These are phyloP conservation scores for Anarhynchus alexandrinus DNA, from an alignment of 2,113 vertebrate genomes.

Conservation along the genomic window DNA sequence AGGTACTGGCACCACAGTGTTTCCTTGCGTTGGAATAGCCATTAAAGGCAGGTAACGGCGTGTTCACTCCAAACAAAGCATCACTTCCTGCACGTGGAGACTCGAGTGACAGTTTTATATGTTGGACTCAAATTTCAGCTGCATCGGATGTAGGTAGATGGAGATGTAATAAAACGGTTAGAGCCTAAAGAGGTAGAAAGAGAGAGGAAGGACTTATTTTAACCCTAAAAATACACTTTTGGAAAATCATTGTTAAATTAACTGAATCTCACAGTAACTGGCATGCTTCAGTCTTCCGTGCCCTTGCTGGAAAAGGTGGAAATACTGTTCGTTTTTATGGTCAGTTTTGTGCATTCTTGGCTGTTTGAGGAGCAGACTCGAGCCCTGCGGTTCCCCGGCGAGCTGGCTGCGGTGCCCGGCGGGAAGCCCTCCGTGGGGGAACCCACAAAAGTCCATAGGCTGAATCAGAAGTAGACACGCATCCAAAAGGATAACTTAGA, in stretches of 20 bases:
- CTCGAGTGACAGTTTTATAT: not conserved
- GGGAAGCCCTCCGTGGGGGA: not conserved
- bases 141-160: not conserved
- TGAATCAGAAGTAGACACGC: not conserved
- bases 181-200: not conserved
- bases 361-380: not conserved
- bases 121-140: not conserved
- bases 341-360: not conserved
- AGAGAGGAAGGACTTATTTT: not conserved
- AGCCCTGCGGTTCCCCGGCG: not conserved
- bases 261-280: not conserved
- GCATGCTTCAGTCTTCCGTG: not conserved
- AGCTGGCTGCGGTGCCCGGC: accelerated
- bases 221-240: not conserved
- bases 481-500: not conserved
- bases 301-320: not conserved
- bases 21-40: not conserved
- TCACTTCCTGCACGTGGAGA: accelerated
- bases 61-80: not conserved
- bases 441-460: not conserved
- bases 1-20: accelerated
- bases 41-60: not conserved
- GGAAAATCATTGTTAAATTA: not conserved
- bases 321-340: not conserved
- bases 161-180: not conserved